Evolutionary conservation across 2,888 invertebrate species (phyloP).

Genomic region (Chouioia cunea): DNA sequence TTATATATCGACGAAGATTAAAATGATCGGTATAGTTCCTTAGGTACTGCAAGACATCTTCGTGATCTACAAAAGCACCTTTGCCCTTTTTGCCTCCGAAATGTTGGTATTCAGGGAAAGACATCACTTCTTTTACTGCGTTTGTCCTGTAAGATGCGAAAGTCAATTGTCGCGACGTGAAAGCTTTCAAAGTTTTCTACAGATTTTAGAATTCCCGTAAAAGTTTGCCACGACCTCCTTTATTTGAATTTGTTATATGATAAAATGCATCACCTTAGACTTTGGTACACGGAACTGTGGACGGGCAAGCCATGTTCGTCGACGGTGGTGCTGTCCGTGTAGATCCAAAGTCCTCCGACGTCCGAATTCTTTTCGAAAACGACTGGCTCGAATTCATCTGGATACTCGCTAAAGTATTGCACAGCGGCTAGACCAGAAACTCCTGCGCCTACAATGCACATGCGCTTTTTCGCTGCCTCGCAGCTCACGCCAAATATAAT

Average conservation of each 20-base stretch:
- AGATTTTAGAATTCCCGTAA: too few relatives aligned
- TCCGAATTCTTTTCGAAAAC: slow-evolving; percentile 78
- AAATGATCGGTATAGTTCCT: slow-evolving; percentile 76
- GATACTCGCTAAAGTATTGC: slow-evolving; percentile 72
- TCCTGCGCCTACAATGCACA: slow-evolving; percentile 82
- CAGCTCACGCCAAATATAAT: too few relatives aligned
- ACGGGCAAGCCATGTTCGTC: slow-evolving; percentile 78
- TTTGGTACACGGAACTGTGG: slow-evolving; percentile 83
- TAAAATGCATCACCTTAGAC: too few relatives aligned
- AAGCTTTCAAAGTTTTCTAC: too few relatives aligned
- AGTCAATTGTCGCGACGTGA: too few relatives aligned
- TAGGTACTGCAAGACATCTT: slow-evolving; percentile 79
- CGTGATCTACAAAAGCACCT: slow-evolving; percentile 74
- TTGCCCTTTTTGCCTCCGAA: slow-evolving; percentile 70
- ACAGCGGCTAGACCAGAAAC: slow-evolving; percentile 79
- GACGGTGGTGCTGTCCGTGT: slow-evolving; percentile 74
- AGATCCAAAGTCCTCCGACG: slow-evolving; percentile 87
- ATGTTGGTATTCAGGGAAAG: slow-evolving; percentile 79
- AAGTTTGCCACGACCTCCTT: too few relatives aligned
- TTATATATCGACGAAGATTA: slow-evolving; percentile 74
- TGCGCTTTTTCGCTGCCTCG: slow-evolving; percentile 44
- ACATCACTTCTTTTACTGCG: slow-evolving; percentile 86
- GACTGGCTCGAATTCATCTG: slow-evolving; percentile 70
- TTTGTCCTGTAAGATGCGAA: slow-evolving; percentile 73
- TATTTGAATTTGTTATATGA: too few relatives aligned